Percentiles rank a stretch among this genome's conserved stretches.
Conservation (phyloP, 2,113 vertebrate species). For the Ophthalmotilapia sp. region DNA sequence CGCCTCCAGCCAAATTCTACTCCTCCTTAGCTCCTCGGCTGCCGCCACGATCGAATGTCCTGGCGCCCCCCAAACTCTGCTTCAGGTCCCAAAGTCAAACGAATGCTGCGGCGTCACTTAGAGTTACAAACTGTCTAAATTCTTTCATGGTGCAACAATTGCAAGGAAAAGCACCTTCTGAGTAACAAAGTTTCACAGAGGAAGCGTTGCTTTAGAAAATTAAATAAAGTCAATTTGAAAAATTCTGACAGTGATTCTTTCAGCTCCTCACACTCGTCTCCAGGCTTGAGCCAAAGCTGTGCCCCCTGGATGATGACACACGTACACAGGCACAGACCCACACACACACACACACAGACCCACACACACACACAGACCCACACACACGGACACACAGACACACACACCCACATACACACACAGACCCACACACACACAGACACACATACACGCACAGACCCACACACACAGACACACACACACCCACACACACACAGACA, state of each 20-base stretch:
- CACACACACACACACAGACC: rapidly evolving
- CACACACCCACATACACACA: background rate
- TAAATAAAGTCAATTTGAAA: background rate
- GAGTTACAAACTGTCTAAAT: background rate
- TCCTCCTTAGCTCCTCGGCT: background rate
- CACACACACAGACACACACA: rapidly evolving
- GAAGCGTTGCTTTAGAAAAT: background rate
- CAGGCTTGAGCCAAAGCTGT: background rate
- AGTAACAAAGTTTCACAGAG: background rate
- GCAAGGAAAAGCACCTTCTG: background rate
- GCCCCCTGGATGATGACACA: background rate
- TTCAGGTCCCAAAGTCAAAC: background rate
- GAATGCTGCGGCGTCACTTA: background rate
- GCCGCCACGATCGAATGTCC: background rate
- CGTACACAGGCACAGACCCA: rapidly evolving
- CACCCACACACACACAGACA: background rate
- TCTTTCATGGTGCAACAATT: background rate
- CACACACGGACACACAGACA: background rate
- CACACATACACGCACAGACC: rapidly evolving
- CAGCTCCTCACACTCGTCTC: background rate
- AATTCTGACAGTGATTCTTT: background rate
- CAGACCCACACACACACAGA: rapidly evolving
- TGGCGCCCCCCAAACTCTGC: background rate
- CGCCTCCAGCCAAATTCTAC: background rate
- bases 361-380: rapidly evolving